Evolutionary conservation across 2,888 invertebrate species (phyloP), one percentile per base, ranked within the genome.

Genomic region (Ischnus inquisitorius): DNA sequence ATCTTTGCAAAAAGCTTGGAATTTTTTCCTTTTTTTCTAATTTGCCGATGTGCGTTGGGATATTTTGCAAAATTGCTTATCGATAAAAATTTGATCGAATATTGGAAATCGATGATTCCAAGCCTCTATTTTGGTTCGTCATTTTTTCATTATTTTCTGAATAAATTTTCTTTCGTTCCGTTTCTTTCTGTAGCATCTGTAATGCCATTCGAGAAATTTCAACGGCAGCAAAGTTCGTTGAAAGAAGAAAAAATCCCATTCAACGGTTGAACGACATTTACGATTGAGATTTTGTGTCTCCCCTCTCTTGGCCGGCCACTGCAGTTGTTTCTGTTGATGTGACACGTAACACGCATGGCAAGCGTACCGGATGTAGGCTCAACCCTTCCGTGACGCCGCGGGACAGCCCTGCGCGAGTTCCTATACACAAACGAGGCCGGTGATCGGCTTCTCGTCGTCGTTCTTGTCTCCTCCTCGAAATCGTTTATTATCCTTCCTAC

Each of bases 371-470:
- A 87, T 87, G 86, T 80, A 83, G 82, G 19, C 84, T 86, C 86
- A 86, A 87, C 87, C 86, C 83, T 87, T 86, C 86, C 87, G 85
- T 86, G 87, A 87, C 86, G 87, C 65, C 51, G 28, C 28, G 25
- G 60, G 60, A 51, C 79, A 81, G 85, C 75, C 84, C 82, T 86
- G 46, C 72, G n/a, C 54, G 62, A 69, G 67, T 77, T 62, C 39
- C 77, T 75, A 62, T 77, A 74, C 51, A 74, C 57, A 76, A 71
- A 62, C 41, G 65, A 54, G 60, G 64, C 57, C 76, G 74, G 71
- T 74, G 62, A 75, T 78, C 78, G 65, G 60, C 22, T 64, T 80
- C 67, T 74, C 57, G 79, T 72, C 71, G 62, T 67, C 74, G 60
- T 67, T 77, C 43, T 28, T 22, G 54, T 65, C 62, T 46, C 34